These are phyloP conservation scores for Smutsia temminckii DNA, from an alignment of 2,797 vertebrate genomes.

Conservation along the genomic window DNA sequence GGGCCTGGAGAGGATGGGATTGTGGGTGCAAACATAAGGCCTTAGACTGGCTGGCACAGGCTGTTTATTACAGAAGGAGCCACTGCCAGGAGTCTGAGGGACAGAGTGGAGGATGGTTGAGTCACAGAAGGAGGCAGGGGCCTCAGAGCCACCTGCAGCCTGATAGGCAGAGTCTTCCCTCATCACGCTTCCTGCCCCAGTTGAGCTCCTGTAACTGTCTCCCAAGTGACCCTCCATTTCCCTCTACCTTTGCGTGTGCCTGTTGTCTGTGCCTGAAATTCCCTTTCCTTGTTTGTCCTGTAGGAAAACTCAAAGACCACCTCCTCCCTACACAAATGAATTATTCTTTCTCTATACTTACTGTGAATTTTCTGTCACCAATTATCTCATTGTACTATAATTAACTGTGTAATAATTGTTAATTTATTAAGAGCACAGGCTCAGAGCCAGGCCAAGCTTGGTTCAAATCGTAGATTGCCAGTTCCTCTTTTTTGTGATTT, in stretches of 20 bases:
- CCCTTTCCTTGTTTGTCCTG: not conserved
- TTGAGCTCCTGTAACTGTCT: not conserved
- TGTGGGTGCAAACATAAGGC: not conserved
- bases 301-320: not conserved
- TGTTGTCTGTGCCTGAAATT: not conserved
- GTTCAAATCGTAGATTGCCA: slow-evolving; percentile 37
- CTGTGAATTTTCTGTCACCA: slow-evolving; percentile 48
- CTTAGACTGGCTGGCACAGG: not conserved
- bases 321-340: slow-evolving; percentile 28
- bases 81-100: not conserved
- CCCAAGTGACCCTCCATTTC: not conserved
- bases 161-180: not conserved
- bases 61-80: not conserved
- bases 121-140: not conserved
- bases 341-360: not conserved
- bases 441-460: slow-evolving; percentile 44
- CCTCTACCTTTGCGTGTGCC: not conserved
- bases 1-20: not conserved
- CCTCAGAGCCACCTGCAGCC: not conserved
- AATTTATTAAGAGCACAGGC: slow-evolving; percentile 48
- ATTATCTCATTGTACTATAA: not conserved
- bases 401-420: slow-evolving; percentile 23
- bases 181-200: not conserved
- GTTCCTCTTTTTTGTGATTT: slow-evolving; percentile 32
- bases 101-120: not conserved